Percentiles rank a stretch among this genome's conserved stretches.
Evolutionary conservation across 1,140 invertebrate species (phyloP).

Genomic region (Heliconius eleuchia): DNA sequence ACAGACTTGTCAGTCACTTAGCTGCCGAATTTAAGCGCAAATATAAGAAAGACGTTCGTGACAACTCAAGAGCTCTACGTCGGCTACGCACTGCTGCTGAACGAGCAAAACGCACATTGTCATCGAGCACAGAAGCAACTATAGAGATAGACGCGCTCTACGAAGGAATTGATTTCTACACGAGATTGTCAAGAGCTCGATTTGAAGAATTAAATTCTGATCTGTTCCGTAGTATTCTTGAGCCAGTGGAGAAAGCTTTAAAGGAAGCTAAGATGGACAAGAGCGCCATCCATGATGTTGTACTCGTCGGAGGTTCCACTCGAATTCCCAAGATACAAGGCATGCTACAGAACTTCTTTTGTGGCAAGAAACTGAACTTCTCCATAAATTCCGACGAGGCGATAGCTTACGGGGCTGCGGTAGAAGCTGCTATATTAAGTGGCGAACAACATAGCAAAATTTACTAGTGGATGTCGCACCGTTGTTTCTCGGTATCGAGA

Average conservation of each 20-base stretch:
- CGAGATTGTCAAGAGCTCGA: constrained; percentile 83
- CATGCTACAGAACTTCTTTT: constrained; percentile 84
- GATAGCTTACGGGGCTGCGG: constrained; percentile 85
- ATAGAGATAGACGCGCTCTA: constrained; percentile 83
- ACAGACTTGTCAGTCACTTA: constrained; percentile 89
- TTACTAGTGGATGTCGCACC: constrained; percentile 87
- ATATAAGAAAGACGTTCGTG: constrained; percentile 76
- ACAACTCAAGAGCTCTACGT: constrained; percentile 80
- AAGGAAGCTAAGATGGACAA: constrained; percentile 89
- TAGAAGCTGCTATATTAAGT: constrained; percentile 84
- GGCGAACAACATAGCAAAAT: constrained; percentile 82
- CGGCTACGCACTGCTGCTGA: constrained; percentile 86
- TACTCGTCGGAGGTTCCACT: constrained; percentile 85
- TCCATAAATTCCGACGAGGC: constrained; percentile 79
- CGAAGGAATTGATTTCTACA: constrained; percentile 84
- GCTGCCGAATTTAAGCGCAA: constrained; percentile 83
- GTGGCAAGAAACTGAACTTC: constrained; percentile 82
- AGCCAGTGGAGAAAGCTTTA: constrained; percentile 86
- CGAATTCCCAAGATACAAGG: constrained; percentile 82
- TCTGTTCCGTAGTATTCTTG: constrained; percentile 83
- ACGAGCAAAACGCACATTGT: constrained; percentile 82
- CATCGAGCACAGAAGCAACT: constrained; percentile 82
- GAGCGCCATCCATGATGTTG: constrained; percentile 87
- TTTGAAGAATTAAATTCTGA: constrained; percentile 85
- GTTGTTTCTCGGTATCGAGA: constrained; percentile 85